Evolutionary conservation across 1,140 invertebrate species (phyloP).

Genomic region (Hypsibius dujardini): DNA sequence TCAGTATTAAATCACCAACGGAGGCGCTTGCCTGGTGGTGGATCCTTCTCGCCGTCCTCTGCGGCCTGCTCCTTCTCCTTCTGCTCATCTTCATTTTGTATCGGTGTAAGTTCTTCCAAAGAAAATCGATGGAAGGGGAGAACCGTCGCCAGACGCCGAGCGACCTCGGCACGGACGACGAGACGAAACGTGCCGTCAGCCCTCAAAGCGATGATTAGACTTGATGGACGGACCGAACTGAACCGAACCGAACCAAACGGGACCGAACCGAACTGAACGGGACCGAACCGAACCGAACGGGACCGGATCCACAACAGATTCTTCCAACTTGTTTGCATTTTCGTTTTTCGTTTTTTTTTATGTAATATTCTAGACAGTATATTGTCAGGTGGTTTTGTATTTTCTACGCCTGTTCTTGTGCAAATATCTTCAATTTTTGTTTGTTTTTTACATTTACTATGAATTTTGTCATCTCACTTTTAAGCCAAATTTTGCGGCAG

Average conservation of each 20-base stretch:
- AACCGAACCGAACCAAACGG: no score
- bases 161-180: neutral
- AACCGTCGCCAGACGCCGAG: neutral
- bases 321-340: neutral
- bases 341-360: neutral
- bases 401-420: no score
- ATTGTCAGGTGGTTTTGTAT: neutral
- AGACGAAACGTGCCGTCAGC: neutral
- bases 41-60: neutral
- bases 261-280: neutral
- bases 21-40: neutral
- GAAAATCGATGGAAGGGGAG: neutral
- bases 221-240: no score
- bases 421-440: no score
- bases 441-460: no score
- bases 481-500: no score
- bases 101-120: conserved; percentile 3
- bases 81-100: neutral
- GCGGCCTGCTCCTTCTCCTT: neutral
- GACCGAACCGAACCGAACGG: neutral
- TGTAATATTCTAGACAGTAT: neutral
- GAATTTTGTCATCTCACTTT: no score
- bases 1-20: neutral
- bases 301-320: neutral
- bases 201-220: conserved; percentile 4